phyloP scores from a whole-genome alignment of 1,140 invertebrate species.

The Parapsyche elsis region DNA sequence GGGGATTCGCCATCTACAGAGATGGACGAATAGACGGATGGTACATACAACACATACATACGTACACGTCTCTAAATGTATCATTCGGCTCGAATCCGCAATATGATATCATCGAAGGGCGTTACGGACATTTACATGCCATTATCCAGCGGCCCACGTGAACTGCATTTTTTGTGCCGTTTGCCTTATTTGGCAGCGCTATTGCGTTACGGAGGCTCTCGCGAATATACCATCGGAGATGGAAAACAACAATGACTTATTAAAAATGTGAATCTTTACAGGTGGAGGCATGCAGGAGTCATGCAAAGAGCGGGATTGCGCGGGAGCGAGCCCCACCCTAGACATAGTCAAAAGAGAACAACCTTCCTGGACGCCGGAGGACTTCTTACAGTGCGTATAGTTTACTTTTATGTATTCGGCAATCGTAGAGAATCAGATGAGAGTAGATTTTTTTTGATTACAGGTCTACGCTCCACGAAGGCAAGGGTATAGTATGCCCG shows the following conservation, averaged over 20 bases:
- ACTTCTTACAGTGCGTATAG: constrained; percentile 52
- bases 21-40: background rate
- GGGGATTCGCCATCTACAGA: constrained; percentile 4
- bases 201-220: constrained; percentile 32
- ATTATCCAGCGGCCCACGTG: constrained; percentile 46
- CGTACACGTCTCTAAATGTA: background rate
- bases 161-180: constrained; percentile 46
- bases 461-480: constrained; percentile 54
- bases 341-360: constrained; percentile 36
- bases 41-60: background rate
- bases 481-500: constrained; percentile 49
- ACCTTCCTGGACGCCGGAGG: constrained; percentile 54
- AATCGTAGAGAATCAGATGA: background rate
- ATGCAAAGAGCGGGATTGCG: constrained; percentile 49
- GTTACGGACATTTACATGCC: constrained; percentile 49
- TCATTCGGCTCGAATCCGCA: constrained; percentile 35
- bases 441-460: constrained; percentile 30
- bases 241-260: constrained; percentile 8
- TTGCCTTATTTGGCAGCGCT: constrained; percentile 38
- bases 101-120: constrained; percentile 50
- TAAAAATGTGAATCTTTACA: constrained; percentile 31
- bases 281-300: constrained; percentile 56
- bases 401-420: background rate
- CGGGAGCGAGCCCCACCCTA: constrained; percentile 50
- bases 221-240: background rate